A percentile compares a stretch with the other conserved stretches of the same genome.
Evolutionary conservation across 1,140 invertebrate species (phyloP).

Genomic region (Drosophila nikananu): DNA sequence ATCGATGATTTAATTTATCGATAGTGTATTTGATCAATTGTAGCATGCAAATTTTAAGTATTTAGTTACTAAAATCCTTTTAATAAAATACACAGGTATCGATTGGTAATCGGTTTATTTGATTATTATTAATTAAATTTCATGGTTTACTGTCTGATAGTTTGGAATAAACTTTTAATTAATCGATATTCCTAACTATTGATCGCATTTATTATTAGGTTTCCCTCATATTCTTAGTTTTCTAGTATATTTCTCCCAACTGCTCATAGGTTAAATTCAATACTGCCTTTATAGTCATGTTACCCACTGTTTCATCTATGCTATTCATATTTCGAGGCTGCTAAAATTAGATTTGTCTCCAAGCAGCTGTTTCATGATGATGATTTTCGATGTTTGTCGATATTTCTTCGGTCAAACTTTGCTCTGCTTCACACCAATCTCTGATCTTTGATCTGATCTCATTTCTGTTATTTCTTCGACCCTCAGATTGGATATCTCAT

Average conservation of each 20-base stretch:
- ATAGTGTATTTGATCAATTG: not conserved
- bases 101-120: too few species aligned
- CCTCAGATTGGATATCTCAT: constrained; percentile 18
- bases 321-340: constrained; percentile 24
- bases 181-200: too few species aligned
- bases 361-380: constrained; percentile 10
- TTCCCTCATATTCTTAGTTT: too few species aligned
- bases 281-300: not conserved
- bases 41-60: not conserved
- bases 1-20: not conserved
- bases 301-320: constrained; percentile 11
- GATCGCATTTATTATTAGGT: not conserved
- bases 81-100: too few species aligned
- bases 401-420: constrained; percentile 4
- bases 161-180: too few species aligned
- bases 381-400: constrained; percentile 22
- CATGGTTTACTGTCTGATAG: too few species aligned
- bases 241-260: not conserved
- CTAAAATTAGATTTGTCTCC: constrained; percentile 41
- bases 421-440: constrained; percentile 11
- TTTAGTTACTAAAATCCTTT: too few species aligned
- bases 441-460: constrained; percentile 24
- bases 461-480: constrained; percentile 17
- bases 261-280: not conserved
- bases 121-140: too few species aligned